A percentile compares a stretch with the other conserved stretches of the same genome.
Conservation (phyloP, 2,113 vertebrate genomes). For the Nycticebus coucang region DNA sequence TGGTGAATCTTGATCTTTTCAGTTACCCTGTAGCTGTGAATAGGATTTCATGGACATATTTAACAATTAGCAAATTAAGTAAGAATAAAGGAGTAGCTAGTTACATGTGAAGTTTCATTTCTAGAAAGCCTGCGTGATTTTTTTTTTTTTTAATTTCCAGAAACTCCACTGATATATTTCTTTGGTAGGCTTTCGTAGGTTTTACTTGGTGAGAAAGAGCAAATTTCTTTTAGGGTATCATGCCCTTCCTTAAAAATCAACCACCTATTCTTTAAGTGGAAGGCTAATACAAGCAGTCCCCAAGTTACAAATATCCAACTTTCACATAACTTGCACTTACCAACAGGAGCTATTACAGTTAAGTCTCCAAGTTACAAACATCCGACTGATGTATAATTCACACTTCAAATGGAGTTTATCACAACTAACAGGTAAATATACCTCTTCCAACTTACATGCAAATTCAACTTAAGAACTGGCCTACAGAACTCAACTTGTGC, state of each 20-base stretch:
- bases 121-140: background rate
- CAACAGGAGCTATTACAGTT: no score
- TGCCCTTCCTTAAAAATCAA: background rate
- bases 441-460: no score
- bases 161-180: background rate
- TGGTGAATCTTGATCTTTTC: background rate
- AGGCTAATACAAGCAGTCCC: background rate
- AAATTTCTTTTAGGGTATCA: background rate
- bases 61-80: background rate
- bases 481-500: no score
- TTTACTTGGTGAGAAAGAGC: background rate
- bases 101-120: background rate
- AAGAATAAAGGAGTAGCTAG: background rate
- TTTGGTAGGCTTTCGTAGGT: background rate
- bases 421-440: no score
- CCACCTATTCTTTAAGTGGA: background rate
- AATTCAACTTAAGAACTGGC: no score
- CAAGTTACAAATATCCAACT: no score
- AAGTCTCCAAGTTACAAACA: no score
- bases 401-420: no score
- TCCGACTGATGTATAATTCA: no score
- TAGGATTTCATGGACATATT: background rate
- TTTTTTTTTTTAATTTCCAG: conserved; percentile 48
- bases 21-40: background rate
- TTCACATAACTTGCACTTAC: no score